These are phyloP conservation scores for Nyctalus aviator DNA, from an alignment of 2,797 vertebrate species.

Conservation along the genomic window DNA sequence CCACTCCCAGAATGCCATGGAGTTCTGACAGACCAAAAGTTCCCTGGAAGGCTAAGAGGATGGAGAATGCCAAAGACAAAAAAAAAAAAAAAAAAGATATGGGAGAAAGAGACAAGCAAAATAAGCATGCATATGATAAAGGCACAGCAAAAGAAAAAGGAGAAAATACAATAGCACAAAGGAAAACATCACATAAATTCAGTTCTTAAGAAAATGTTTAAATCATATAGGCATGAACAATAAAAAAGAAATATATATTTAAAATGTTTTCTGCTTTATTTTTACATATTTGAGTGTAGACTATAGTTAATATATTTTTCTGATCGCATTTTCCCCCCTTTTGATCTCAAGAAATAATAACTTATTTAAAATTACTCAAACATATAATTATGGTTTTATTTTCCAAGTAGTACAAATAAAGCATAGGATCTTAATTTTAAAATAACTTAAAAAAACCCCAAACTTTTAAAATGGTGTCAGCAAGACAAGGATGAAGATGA, in stretches of 20 bases:
- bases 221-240: constrained; percentile 60
- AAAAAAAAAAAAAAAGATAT: constrained; percentile 41
- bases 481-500: not conserved
- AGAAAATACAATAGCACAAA: constrained; percentile 58
- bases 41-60: constrained; percentile 91
- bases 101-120: constrained; percentile 82
- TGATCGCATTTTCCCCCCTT: not conserved
- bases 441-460: constrained; percentile 59
- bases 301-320: not conserved
- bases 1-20: constrained; percentile 97
- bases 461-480: constrained; percentile 42
- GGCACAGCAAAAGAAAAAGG: constrained; percentile 66
- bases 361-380: constrained; percentile 53
- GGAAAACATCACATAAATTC: constrained; percentile 61
- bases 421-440: constrained; percentile 69
- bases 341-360: constrained; percentile 52
- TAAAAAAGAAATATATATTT: constrained; percentile 68
- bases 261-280: constrained; percentile 74
- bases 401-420: constrained; percentile 79
- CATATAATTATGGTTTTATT: constrained; percentile 77
- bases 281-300: not conserved
- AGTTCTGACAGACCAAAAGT: constrained; percentile 93
- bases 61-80: constrained; percentile 84
- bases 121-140: constrained; percentile 86
- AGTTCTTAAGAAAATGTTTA: not conserved